Evolutionary conservation across 1,140 invertebrate genomes (phyloP).

Genomic region (Trichoplusia ni): DNA sequence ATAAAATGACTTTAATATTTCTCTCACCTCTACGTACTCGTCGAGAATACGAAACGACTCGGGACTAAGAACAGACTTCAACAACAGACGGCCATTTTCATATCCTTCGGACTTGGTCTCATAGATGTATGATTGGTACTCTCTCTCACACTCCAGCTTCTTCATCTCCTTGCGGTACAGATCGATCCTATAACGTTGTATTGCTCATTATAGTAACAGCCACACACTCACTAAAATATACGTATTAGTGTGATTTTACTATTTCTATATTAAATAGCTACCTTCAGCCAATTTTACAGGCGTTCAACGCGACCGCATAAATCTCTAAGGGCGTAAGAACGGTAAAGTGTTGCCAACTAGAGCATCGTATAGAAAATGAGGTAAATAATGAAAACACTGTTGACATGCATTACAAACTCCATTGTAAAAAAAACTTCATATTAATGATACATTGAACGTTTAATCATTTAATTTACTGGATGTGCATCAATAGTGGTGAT

Average conservation of each 20-base stretch:
- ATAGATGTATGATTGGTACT: neutral
- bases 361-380: too few species aligned
- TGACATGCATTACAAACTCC: too few species aligned
- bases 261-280: slow-evolving; percentile 6
- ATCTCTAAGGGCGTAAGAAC: too few species aligned
- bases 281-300: too few species aligned
- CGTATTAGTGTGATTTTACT: neutral
- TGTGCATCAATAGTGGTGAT: neutral
- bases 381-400: too few species aligned
- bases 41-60: slow-evolving; percentile 10
- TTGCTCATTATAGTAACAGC: neutral
- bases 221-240: neutral
- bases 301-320: too few species aligned
- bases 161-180: neutral
- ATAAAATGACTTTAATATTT: neutral
- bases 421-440: neutral
- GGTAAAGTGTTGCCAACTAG: too few species aligned
- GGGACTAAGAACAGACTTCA: slow-evolving; percentile 14
- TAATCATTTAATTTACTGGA: neutral
- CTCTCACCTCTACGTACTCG: slow-evolving; percentile 15
- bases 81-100: slow-evolving; percentile 2
- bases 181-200: slow-evolving; percentile 1
- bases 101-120: slow-evolving; percentile 5
- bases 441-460: neutral
- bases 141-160: neutral